Conservation (phyloP, 2,797 vertebrate genomes). For the Phataginus tetradactyla region DNA sequence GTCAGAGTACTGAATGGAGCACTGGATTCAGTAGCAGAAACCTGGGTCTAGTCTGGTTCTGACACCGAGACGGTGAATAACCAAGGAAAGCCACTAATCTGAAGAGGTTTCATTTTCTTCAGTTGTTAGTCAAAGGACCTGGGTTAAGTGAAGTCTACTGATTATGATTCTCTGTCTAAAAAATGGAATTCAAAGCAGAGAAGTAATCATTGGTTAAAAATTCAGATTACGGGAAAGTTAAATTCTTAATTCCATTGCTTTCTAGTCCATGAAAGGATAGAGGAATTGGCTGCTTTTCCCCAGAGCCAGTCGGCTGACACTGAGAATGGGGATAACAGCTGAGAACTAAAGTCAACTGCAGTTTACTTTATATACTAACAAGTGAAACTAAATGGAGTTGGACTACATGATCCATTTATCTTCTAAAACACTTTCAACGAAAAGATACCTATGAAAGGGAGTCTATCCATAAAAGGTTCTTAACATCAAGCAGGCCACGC, state of each 20-base stretch:
- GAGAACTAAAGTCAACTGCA: neutral
- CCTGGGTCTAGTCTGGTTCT: neutral
- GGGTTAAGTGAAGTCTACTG: neutral
- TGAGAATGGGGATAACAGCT: neutral
- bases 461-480: neutral
- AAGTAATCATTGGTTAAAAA: neutral
- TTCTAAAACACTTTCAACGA: neutral
- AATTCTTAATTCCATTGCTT: neutral
- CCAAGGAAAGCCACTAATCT: slow-evolving; percentile 4
- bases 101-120: slow-evolving; percentile 3
- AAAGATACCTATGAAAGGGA: neutral
- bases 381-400: neutral
- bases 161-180: neutral
- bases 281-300: neutral
- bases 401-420: neutral
- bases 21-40: slow-evolving; percentile 52
- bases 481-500: neutral
- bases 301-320: neutral
- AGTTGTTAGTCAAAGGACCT: neutral
- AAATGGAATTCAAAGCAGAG: neutral
- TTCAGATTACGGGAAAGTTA: neutral
- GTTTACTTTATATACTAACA: neutral
- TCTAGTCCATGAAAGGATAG: neutral
- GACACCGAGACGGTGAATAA: slow-evolving; percentile 32
- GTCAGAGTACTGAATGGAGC: neutral